Conservation (phyloP, 2,888 invertebrate genomes). For the Coremacera marginata region DNA sequence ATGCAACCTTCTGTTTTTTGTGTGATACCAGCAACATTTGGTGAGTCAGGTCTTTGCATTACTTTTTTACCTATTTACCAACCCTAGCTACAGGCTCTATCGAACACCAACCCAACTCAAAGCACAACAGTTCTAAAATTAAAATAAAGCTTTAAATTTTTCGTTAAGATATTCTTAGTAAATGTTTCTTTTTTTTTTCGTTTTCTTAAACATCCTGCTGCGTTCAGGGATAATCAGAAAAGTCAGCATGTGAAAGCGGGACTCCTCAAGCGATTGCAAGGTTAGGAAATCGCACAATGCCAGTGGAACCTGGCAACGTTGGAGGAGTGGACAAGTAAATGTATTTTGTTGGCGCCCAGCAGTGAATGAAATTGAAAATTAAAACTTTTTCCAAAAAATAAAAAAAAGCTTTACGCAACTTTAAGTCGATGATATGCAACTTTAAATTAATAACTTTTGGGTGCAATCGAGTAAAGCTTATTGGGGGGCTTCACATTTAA, state of each 20-base stretch:
- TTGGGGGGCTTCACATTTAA: too few relatives aligned
- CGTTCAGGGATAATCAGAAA: slow-evolving; percentile 13
- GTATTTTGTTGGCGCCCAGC: slow-evolving; percentile 10
- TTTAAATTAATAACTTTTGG: too few relatives aligned
- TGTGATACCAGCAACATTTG: neutral
- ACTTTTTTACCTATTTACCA: neutral
- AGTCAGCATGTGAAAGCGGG: neutral
- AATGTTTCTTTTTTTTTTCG: neutral
- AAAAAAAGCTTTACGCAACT: too few relatives aligned
- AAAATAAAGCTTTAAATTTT: neutral
- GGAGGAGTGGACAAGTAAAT: neutral
- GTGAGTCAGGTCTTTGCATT: slow-evolving; percentile 10
- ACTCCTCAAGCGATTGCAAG: neutral
- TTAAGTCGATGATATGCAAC: too few relatives aligned
- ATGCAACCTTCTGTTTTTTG: neutral
- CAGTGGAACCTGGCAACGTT: neutral
- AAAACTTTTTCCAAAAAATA: neutral
- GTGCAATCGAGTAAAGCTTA: too few relatives aligned
- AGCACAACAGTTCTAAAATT: too few relatives aligned
- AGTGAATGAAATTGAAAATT: slow-evolving; percentile 26
- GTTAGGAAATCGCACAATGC: neutral
- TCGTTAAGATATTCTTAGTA: neutral
- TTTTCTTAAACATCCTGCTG: slow-evolving; percentile 14
- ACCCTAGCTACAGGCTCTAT: too few relatives aligned
- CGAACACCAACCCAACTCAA: too few relatives aligned